Conservation (phyloP, 2,888 invertebrate genomes). For the Hyposoter didymator region DNA sequence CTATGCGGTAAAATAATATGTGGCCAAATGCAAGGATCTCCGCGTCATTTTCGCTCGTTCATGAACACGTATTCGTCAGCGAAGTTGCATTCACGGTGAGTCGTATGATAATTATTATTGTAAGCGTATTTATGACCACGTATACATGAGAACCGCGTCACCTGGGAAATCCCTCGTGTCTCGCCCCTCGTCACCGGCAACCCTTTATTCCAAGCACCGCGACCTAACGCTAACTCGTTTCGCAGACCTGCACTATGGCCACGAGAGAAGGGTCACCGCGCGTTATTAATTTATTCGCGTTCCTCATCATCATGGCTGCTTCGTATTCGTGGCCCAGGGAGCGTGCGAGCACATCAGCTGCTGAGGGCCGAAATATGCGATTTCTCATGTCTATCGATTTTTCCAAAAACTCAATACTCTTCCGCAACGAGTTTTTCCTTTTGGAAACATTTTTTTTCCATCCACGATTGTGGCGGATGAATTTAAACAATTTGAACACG, state of each 20-base stretch:
- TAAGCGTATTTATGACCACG: slow-evolving; percentile 75
- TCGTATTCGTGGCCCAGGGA: neutral
- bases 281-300: slow-evolving; percentile 74
- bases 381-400: too few relatives aligned
- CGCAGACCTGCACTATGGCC: neutral
- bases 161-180: slow-evolving; percentile 75
- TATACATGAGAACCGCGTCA: slow-evolving; percentile 74
- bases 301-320: slow-evolving; percentile 9
- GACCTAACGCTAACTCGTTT: neutral
- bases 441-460: too few relatives aligned
- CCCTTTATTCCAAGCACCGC: neutral
- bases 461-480: too few relatives aligned
- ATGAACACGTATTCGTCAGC: slow-evolving; percentile 12
- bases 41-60: slow-evolving; percentile 36
- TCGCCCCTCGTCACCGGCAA: neutral
- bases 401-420: too few relatives aligned
- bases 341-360: neutral
- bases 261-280: slow-evolving; percentile 62
- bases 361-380: neutral
- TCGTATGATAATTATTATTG: slow-evolving; percentile 75
- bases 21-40: slow-evolving; percentile 6
- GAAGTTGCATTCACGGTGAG: slow-evolving; percentile 16
- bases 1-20: slow-evolving; percentile 28
- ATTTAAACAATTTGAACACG: too few relatives aligned
- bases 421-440: too few relatives aligned